Evolutionary conservation across 2,888 invertebrate species (phyloP).

Genomic region (Frankliniella fusca): DNA sequence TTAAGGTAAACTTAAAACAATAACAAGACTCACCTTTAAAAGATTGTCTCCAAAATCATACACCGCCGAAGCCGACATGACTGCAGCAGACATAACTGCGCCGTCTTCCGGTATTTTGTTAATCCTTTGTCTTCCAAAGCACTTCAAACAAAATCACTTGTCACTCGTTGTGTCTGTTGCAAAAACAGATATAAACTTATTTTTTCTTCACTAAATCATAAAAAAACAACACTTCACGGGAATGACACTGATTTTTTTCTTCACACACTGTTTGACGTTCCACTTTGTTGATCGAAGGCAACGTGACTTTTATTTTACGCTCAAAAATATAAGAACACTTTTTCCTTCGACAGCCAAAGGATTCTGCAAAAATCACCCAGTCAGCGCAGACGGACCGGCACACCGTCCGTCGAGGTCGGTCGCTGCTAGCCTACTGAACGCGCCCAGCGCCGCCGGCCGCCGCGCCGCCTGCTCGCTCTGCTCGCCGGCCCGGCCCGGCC

Average conservation of each 20-base stretch:
- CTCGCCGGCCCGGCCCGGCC: background rate
- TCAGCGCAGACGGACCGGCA: background rate
- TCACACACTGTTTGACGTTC: slow-evolving; percentile 9
- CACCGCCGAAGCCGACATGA: slow-evolving; percentile 16
- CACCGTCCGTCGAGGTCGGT: slow-evolving; percentile 18
- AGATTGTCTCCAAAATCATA: slow-evolving; percentile 6
- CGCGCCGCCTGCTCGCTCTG: background rate
- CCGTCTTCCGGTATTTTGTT: slow-evolving; percentile 14
- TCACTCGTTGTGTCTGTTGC: slow-evolving; percentile 24
- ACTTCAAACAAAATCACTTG: slow-evolving; percentile 20
- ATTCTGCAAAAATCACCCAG: background rate
- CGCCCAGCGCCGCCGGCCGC: background rate
- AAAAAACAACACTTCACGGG: background rate
- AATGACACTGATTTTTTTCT: slow-evolving; percentile 7
- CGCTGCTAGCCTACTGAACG: slow-evolving; percentile 16
- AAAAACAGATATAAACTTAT: background rate
- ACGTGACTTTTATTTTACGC: slow-evolving; percentile 16
- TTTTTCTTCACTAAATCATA: background rate
- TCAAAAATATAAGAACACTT: slow-evolving; percentile 11
- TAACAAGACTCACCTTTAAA: background rate
- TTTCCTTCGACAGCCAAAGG: slow-evolving; percentile 24
- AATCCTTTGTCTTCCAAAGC: slow-evolving; percentile 16
- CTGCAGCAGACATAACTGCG: slow-evolving; percentile 21
- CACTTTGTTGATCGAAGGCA: slow-evolving; percentile 24
- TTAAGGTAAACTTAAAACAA: background rate